These are phyloP conservation scores for Galaxea fascicularis DNA, from an alignment of 92 coral and sea anemone species.

Conservation along the genomic window DNA sequence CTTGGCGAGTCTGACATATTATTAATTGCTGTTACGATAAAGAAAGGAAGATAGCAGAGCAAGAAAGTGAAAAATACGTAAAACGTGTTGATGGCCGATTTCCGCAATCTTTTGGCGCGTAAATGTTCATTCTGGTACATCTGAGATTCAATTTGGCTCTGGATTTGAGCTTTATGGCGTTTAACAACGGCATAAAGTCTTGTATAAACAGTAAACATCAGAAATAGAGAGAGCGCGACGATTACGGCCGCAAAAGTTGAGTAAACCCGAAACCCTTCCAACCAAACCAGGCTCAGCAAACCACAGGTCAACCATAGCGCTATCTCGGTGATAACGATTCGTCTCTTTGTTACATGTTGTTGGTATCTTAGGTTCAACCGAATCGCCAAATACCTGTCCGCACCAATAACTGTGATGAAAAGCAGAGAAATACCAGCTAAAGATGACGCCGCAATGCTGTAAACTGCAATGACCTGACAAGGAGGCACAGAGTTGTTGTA, in stretches of 20 bases:
- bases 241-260: constrained; percentile 18
- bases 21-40: constrained; percentile 16
- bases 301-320: background rate
- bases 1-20: background rate
- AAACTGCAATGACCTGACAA: background rate
- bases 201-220: constrained; percentile 14
- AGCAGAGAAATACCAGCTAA: constrained; percentile 19
- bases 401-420: constrained; percentile 20
- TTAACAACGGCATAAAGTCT: constrained; percentile 7
- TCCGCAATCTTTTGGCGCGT: background rate
- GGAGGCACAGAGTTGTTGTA: constrained; percentile 8
- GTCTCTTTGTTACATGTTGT: constrained; percentile 16
- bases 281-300: constrained; percentile 17
- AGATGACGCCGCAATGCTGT: constrained; percentile 4
- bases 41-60: constrained; percentile 35
- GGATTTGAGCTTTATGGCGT: constrained; percentile 26
- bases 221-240: constrained; percentile 13
- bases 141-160: background rate
- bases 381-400: constrained; percentile 22
- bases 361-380: constrained; percentile 18
- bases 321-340: background rate
- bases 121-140: background rate
- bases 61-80: constrained; percentile 24
- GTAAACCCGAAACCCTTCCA: constrained; percentile 31
- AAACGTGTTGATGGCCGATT: constrained; percentile 16